Evolutionary conservation across 2,797 vertebrate genomes (phyloP).

Genomic region (Melopsittacus undulatus): DNA sequence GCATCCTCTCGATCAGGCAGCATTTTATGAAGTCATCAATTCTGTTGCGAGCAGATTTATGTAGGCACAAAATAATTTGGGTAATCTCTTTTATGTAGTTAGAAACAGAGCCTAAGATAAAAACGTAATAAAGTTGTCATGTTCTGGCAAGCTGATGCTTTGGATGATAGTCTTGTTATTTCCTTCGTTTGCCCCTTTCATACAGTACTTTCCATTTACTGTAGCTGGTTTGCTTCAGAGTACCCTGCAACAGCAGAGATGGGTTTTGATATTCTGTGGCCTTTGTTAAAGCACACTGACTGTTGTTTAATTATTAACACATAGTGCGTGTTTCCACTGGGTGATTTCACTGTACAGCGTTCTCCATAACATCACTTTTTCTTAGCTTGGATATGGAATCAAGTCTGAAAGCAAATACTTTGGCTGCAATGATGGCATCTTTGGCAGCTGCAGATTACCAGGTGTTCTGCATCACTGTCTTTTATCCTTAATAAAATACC

Average conservation of each 20-base stretch:
- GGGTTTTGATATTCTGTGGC: background rate
- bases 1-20: background rate
- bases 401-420: conserved; percentile 42
- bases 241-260: background rate
- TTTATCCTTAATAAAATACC: conserved; percentile 33
- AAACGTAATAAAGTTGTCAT: background rate
- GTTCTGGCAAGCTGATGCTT: background rate
- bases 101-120: background rate
- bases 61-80: background rate
- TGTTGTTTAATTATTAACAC: background rate
- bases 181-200: background rate
- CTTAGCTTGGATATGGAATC: background rate
- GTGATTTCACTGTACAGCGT: background rate
- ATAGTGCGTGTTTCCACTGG: background rate
- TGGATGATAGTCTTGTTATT: background rate
- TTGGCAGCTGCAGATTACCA: conserved; percentile 52
- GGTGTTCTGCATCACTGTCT: conserved; percentile 60
- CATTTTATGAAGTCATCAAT: background rate
- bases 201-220: background rate
- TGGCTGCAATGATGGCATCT: conserved; percentile 17
- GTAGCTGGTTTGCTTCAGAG: background rate
- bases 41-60: background rate
- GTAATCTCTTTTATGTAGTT: background rate
- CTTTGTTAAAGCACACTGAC: background rate
- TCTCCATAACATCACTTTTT: background rate